Evolutionary conservation across 2,888 invertebrate species (phyloP).

Genomic region (Pedicia rivosa): DNA sequence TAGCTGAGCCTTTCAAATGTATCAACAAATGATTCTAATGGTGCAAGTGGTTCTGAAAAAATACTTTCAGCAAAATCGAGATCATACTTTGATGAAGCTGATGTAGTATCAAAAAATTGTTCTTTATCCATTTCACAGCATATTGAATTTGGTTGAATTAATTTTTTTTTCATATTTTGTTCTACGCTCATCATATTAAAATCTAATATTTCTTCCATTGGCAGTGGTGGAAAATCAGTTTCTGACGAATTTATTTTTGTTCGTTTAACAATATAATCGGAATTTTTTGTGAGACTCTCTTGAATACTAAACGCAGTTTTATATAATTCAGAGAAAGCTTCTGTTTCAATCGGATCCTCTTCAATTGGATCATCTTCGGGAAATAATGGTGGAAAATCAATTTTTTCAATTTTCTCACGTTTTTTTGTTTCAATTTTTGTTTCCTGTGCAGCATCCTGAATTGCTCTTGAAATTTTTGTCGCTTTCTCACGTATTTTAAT

Average conservation of each 20-base stretch:
- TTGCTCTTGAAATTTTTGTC: background rate
- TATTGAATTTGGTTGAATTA: too few species aligned
- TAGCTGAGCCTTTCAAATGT: slow-evolving; percentile 10
- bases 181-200: background rate
- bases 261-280: background rate
- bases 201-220: slow-evolving; percentile 1
- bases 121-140: too few species aligned
- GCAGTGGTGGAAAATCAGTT: too few species aligned
- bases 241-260: background rate
- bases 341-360: too few species aligned
- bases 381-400: too few species aligned
- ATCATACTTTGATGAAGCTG: background rate
- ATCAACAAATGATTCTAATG: slow-evolving; percentile 19
- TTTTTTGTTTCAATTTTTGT: too few species aligned
- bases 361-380: too few species aligned
- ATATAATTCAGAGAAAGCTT: background rate
- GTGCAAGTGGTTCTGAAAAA: slow-evolving; percentile 18
- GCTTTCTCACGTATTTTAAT: slow-evolving; percentile 1
- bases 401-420: too few species aligned
- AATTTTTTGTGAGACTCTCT: slow-evolving; percentile 7
- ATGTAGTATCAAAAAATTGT: too few species aligned
- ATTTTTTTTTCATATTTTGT: background rate
- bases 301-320: slow-evolving; percentile 5
- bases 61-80: slow-evolving; percentile 1
- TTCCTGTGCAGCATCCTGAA: background rate